A percentile compares a stretch with the other conserved stretches of the same genome.
Conservation (phyloP, 64 coral and sea anemone genomes). For the Cladopsammia gracilis region DNA sequence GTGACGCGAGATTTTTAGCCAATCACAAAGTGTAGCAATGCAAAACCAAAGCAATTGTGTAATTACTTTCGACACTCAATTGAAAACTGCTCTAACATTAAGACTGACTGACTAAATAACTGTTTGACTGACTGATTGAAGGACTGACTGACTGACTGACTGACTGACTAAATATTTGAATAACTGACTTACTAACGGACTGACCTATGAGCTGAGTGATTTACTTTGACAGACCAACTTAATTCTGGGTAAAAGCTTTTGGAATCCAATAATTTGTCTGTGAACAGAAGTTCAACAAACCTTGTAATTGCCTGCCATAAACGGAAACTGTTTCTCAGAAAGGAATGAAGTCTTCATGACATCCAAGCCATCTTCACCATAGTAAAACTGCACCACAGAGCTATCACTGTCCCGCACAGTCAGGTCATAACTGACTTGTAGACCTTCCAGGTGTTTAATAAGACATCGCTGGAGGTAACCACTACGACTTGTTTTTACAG, state of each 20-base stretch:
- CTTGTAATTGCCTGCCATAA: constrained; percentile 90
- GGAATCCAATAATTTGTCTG: neutral
- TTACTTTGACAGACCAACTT: too few relatives aligned
- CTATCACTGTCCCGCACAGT: constrained; percentile 96
- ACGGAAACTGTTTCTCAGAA: constrained; percentile 93
- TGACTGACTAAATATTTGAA: too few relatives aligned
- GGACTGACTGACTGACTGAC: too few relatives aligned
- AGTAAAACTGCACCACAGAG: constrained; percentile 97
- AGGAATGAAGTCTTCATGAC: constrained; percentile 90
- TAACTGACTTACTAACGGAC: too few relatives aligned
- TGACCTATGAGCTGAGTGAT: too few relatives aligned
- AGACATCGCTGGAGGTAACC: constrained; percentile 98
- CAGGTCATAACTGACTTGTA: constrained; percentile 90
- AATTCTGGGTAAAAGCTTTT: neutral
- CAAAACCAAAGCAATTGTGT: too few relatives aligned
- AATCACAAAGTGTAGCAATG: too few relatives aligned
- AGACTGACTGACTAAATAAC: too few relatives aligned
- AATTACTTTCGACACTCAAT: too few relatives aligned
- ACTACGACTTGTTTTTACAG: constrained; percentile 97
- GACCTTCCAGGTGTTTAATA: constrained; percentile 94
- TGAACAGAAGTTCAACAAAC: constrained; percentile 15
- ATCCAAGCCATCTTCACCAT: constrained; percentile 96
- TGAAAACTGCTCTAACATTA: too few relatives aligned
- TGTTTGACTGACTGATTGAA: too few relatives aligned
- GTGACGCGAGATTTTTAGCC: too few relatives aligned